A percentile compares a stretch with the other conserved stretches of the same genome.
These are phyloP conservation scores for Strigops habroptila DNA, from an alignment of 2,113 vertebrate genomes.

Conservation along the genomic window DNA sequence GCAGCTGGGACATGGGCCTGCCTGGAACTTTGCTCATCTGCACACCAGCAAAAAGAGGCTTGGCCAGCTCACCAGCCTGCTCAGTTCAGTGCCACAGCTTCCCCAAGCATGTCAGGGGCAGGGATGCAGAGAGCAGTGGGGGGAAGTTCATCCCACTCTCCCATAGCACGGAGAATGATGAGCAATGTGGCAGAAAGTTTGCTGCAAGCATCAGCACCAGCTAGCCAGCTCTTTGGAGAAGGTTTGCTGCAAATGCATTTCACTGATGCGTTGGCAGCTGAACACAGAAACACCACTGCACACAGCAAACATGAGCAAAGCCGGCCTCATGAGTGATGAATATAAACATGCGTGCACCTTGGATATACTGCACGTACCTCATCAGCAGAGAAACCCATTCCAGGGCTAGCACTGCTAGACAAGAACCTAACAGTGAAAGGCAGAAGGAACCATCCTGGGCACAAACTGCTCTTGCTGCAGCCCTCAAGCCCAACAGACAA, in stretches of 20 bases:
- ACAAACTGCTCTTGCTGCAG: neutral
- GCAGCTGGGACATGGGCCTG: rapidly evolving
- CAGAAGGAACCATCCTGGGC: neutral
- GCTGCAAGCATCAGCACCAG: rapidly evolving
- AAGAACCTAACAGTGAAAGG: neutral
- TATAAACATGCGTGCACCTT: neutral
- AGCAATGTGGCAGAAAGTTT: neutral
- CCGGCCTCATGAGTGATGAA: neutral
- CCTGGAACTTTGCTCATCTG: neutral
- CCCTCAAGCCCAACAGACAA: neutral
- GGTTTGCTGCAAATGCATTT: neutral
- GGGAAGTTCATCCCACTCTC: neutral
- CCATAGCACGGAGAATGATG: neutral
- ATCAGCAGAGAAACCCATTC: neutral
- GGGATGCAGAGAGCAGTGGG: rapidly evolving
- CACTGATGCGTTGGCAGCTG: neutral
- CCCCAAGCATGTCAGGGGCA: neutral
- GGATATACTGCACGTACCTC: neutral
- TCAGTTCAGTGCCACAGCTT: neutral
- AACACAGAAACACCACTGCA: neutral
- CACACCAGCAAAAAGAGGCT: neutral
- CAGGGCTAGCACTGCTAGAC: neutral
- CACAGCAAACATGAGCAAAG: neutral
- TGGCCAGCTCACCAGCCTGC: rapidly evolving
- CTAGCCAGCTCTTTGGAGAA: neutral